phyloP scores from a whole-genome alignment of 1,140 invertebrate species.

The Saccostrea cuccullata region DNA sequence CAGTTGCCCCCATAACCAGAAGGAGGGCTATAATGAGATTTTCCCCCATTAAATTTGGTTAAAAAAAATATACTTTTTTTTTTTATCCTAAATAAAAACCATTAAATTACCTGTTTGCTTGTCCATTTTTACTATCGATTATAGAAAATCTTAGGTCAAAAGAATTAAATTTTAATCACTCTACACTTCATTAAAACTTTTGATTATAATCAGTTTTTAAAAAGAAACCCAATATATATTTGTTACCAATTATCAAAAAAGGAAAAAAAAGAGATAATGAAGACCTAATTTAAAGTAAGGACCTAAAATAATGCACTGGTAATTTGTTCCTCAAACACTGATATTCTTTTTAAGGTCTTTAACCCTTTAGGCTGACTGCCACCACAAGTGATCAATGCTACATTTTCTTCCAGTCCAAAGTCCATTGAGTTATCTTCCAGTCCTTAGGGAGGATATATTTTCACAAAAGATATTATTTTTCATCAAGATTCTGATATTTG shows the following conservation, averaged over 20 bases:
- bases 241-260: not conserved
- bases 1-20: not conserved
- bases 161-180: not conserved
- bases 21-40: not conserved
- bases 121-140: no score
- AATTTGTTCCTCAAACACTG: constrained; percentile 49
- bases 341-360: constrained; percentile 60
- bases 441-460: constrained; percentile 46
- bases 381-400: constrained; percentile 53
- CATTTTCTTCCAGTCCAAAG: constrained; percentile 59
- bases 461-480: not conserved
- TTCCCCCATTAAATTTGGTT: not conserved
- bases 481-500: not conserved
- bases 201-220: no score
- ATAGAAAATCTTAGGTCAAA: not conserved
- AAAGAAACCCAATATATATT: not conserved
- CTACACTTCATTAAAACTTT: not conserved
- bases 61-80: not conserved
- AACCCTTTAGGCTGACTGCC: constrained; percentile 48
- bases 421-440: constrained; percentile 52
- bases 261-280: not conserved
- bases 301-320: not conserved
- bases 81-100: no score
- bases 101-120: no score
- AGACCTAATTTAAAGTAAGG: not conserved